Base-by-base conservation (phyloP, 2,113 vertebrate species). In the Oenanthe melanoleuca region DNA sequence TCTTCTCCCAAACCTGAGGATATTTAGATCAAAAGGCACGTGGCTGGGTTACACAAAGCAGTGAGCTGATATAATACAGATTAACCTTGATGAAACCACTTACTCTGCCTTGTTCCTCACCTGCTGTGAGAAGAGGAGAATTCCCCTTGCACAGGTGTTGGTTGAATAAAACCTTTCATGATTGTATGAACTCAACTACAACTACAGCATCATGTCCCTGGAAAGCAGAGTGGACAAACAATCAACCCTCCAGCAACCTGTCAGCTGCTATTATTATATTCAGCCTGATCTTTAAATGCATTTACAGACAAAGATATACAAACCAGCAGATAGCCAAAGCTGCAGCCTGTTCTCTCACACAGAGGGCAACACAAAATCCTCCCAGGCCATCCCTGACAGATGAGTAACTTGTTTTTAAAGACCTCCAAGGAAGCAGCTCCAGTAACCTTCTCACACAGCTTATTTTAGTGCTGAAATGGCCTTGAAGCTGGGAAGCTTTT, bases 351-450 rank as follows among this genome's bases (percentile, higher is more conserved):
- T 88, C 86, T 33, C 71, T 88, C 49, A 10, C 1, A 10, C 25
- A 37, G 15, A 82, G 37, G 55, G 34, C 59, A 92, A 24, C 8
- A 72, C 50, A n/a, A 80, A 90, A 67, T 38, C 29, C 55, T 82
- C 64, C 47, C 21, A 44, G 50, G 52, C n/a, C 77, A 86, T 56
- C 86, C 75, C 34, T 88, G 77, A 65, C 53, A 69, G 66, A 92
- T n/a, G 37, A 86, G 52, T 67, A 78, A 80, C 33, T 78, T 83
- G 44, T 73, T 90, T 88, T 84, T 65, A 73, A 93, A 84, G 93
- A 97, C 80, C 77, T 93, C 86, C 89, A 91, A 95, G 13, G 95
- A 93, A 95, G 87, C 57, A 57, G 49, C 64, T 60, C 66, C 77
- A 71, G 69, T 23, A 95, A 95, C 45, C 65, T 77, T 40, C 90